Base-by-base conservation (phyloP, 1,140 invertebrate species). In the Hylaeus anthracinus region DNA sequence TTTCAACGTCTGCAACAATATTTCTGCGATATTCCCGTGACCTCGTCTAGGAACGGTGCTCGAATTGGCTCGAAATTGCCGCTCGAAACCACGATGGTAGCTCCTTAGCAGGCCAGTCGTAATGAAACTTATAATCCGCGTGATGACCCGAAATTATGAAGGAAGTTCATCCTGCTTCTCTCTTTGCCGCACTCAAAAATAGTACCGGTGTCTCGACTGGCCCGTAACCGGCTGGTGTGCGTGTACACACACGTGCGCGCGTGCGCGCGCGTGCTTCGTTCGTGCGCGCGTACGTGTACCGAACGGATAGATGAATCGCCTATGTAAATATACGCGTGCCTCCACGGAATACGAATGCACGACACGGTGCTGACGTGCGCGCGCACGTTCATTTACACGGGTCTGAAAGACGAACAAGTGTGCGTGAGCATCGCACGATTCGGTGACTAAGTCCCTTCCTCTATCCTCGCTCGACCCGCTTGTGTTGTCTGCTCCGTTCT, bases 121-220 rank as follows among this genome's bases (percentile, higher is more conserved):
- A 85, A 88, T 81, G 84, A 80, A 77, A 78, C 83, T 87, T 87
- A 79, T 82, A 82, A 78, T 65, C 69, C 43, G 74, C 72, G 51
- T 61, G 88, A 83, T 88, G 90, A 90, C 89, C 88, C 84, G 88
- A 90, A 90, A 90, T 90, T 90, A 90, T 89, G 88, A 90, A 90
- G 90, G 84, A 87, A 89, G 86, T 85, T 79, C 60, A 76, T 88
- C 81, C 53, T 84, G 85, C 77, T 90, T 86, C 84, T 90, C 89
- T 89, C 85, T 90, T 90, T 90, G 82, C 74, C 61, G 43, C 55
- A 85, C 86, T 84, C 87, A 90, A 90, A 90, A 90, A 90, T 90
- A 90, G 89, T 88, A 88, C 83, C 75, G 66, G 61, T 79, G 77
- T 65, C 77, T 64, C 75, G 73, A 61, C 84, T 83, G 67, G 69